Conservation (phyloP, 2,113 vertebrate species). For the Ursus arctos region DNA sequence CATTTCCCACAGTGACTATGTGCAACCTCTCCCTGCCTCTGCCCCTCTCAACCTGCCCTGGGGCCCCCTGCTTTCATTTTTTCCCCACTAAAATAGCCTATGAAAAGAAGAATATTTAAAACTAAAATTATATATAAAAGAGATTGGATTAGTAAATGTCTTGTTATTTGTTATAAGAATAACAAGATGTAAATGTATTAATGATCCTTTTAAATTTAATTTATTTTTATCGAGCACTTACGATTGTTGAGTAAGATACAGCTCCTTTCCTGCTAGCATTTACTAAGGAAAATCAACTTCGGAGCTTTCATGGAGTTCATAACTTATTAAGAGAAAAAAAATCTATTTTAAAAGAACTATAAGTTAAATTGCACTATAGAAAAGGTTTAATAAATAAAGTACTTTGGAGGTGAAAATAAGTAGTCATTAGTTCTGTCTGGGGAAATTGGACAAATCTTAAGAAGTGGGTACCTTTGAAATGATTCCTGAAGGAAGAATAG, state of each 20-base stretch:
- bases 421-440: background rate
- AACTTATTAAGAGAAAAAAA: background rate
- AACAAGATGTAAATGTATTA: background rate
- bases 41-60: too few species aligned
- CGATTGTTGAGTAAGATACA: background rate
- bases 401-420: background rate
- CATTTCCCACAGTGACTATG: background rate
- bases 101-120: conserved; percentile 41
- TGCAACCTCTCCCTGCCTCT: background rate
- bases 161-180: background rate
- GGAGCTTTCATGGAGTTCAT: background rate
- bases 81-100: background rate
- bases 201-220: background rate
- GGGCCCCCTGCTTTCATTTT: background rate
- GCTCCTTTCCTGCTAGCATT: background rate
- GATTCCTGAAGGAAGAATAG: background rate
- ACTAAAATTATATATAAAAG: background rate
- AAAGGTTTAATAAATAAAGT: background rate
- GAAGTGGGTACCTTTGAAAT: background rate
- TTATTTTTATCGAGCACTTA: conserved; percentile 21
- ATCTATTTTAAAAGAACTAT: background rate
- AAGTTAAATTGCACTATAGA: background rate
- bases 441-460: background rate
- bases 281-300: conserved; percentile 16
- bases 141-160: background rate